These are phyloP conservation scores for Episyrphus balteatus DNA, from an alignment of 1,140 invertebrate species.

Conservation along the genomic window DNA sequence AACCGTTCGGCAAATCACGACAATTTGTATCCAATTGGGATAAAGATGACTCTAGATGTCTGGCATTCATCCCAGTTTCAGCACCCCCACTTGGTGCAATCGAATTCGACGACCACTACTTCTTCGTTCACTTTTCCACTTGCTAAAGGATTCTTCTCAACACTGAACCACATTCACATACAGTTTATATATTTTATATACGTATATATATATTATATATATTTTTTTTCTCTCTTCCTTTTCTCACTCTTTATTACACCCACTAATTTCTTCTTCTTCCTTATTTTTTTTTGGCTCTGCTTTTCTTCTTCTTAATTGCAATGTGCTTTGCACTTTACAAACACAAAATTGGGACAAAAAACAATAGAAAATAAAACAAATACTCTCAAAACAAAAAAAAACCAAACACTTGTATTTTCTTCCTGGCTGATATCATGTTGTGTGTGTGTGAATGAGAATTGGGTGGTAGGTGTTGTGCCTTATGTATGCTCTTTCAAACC, in stretches of 20 bases:
- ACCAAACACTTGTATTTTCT: no score
- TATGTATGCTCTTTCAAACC: no score
- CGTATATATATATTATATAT: conserved; percentile 3
- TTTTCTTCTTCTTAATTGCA: no score
- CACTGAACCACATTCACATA: conserved; percentile 13
- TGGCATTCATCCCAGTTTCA: conserved; percentile 17
- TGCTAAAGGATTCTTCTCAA: conserved; percentile 14
- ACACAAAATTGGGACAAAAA: no score
- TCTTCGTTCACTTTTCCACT: conserved; percentile 15
- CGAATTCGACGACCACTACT: no score
- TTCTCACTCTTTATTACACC: conserved; percentile 13
- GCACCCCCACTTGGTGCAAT: background rate
- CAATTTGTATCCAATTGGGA: conserved; percentile 22
- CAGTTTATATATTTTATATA: conserved; percentile 6
- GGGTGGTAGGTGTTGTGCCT: no score
- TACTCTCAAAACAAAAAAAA: no score
- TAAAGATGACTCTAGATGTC: conserved; percentile 16
- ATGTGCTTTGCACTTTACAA: no score
- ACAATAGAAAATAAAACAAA: no score
- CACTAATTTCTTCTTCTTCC: conserved; percentile 14
- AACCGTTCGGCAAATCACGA: conserved; percentile 16
- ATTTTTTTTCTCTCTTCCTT: conserved; percentile 13
- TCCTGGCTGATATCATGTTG: no score
- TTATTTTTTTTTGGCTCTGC: conserved; percentile 12
- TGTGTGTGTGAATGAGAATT: no score